Evolutionary conservation across 1,140 invertebrate species (phyloP).

Genomic region (Meloidogyne exigua): DNA sequence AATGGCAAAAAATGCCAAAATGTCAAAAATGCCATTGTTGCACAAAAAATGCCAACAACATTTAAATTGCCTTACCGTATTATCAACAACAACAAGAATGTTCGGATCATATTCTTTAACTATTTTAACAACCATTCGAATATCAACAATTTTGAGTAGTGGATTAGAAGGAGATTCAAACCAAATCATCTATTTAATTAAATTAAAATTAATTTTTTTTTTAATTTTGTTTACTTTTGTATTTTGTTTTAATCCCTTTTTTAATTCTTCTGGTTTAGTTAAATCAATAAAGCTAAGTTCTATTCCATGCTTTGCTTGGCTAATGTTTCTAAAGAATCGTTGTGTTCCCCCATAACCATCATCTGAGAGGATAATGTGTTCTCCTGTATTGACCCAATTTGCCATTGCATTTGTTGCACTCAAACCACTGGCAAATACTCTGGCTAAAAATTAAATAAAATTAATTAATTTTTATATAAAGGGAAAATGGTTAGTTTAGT

Average conservation of each 20-base stretch:
- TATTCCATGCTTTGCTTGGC: constrained; percentile 37
- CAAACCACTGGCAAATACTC: constrained; percentile 73
- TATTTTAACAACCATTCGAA: constrained; percentile 74
- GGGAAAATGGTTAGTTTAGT: neutral
- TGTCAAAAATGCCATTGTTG: neutral
- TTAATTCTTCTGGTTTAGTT: constrained; percentile 72
- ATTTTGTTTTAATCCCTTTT: constrained; percentile 75
- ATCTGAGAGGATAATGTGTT: constrained; percentile 86
- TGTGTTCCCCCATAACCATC: constrained; percentile 85
- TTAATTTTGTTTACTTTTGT: constrained; percentile 76
- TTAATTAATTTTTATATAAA: neutral
- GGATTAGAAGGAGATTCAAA: constrained; percentile 98
- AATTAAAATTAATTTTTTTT: neutral
- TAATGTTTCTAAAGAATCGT: constrained; percentile 37
- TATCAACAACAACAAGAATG: constrained; percentile 87
- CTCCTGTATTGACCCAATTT: constrained; percentile 77
- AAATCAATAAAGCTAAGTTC: constrained; percentile 71
- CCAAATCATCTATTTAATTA: constrained; percentile 76
- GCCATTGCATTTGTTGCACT: constrained; percentile 78
- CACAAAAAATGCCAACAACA: too few species aligned
- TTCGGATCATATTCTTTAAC: constrained; percentile 67
- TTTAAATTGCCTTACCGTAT: constrained; percentile 81
- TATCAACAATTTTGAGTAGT: constrained; percentile 83
- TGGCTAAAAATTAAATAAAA: constrained; percentile 53
- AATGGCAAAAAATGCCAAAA: constrained; percentile 69